Evolutionary conservation across 2,113 vertebrate species (phyloP).

Genomic region (Bos javanicus): DNA sequence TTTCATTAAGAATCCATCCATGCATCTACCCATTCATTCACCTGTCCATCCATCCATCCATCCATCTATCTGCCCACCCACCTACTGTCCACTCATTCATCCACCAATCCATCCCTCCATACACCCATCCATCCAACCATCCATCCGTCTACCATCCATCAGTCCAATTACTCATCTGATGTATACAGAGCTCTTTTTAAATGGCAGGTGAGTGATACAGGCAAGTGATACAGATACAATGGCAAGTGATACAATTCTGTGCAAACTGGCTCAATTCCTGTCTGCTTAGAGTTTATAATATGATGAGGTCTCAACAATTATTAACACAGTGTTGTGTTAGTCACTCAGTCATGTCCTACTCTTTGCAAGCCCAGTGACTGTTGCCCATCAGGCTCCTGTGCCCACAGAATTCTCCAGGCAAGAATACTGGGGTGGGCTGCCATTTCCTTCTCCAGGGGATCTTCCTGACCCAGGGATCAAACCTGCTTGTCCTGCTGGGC

Average conservation of each 20-base stretch:
- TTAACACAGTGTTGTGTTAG: neutral
- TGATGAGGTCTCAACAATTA: neutral
- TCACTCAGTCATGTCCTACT: neutral
- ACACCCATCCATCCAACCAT: rapidly evolving
- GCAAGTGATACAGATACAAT: neutral
- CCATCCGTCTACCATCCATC: neutral
- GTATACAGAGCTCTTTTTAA: neutral
- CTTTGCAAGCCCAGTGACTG: neutral
- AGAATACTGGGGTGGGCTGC: neutral
- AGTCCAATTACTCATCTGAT: no score
- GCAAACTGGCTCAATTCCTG: neutral
- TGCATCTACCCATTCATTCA: neutral
- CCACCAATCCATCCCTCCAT: neutral
- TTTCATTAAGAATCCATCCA: neutral
- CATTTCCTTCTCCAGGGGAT: neutral
- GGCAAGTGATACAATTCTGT: neutral
- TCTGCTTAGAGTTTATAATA: neutral
- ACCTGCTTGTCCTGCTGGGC: neutral
- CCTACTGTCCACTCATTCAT: neutral
- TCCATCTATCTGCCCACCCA: neutral
- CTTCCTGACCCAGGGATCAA: neutral
- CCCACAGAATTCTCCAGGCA: neutral
- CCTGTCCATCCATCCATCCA: rapidly evolving
- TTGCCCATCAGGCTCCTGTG: neutral
- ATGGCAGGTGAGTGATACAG: neutral